Conservation (phyloP, 1,140 invertebrate species). For the Delia radicum region DNA sequence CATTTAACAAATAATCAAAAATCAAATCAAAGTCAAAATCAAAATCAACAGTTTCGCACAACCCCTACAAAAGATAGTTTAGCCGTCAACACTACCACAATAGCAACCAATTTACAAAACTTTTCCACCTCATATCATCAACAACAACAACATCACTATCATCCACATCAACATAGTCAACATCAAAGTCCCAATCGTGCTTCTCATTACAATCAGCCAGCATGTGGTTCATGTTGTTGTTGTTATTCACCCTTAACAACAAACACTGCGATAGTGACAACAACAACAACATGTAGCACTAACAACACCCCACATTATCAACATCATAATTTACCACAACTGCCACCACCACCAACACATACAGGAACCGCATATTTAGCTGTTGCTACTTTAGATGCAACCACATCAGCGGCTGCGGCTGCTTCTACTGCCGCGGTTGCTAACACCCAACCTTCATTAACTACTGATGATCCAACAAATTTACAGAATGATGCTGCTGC, state of each 20-base stretch:
- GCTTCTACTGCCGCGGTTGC: background rate
- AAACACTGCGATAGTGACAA: background rate
- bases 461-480: conserved; percentile 10
- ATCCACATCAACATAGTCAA: background rate
- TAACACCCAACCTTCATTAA: background rate
- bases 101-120: conserved; percentile 14
- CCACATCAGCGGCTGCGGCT: background rate
- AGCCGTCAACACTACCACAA: conserved; percentile 2
- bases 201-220: background rate
- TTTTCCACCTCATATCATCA: background rate
- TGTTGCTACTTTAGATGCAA: background rate
- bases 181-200: background rate
- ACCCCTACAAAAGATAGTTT: background rate
- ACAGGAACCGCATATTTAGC: background rate
- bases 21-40: conserved; percentile 25
- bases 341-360: conserved; percentile 17
- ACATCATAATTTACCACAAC: conserved; percentile 14
- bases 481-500: conserved; percentile 9
- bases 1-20: conserved; percentile 13
- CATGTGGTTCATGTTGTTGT: background rate
- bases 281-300: background rate
- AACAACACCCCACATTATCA: background rate
- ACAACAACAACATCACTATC: background rate
- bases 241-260: background rate
- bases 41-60: background rate